Conservation (phyloP, 2,888 invertebrate genomes). For the Calameuta idolon region DNA sequence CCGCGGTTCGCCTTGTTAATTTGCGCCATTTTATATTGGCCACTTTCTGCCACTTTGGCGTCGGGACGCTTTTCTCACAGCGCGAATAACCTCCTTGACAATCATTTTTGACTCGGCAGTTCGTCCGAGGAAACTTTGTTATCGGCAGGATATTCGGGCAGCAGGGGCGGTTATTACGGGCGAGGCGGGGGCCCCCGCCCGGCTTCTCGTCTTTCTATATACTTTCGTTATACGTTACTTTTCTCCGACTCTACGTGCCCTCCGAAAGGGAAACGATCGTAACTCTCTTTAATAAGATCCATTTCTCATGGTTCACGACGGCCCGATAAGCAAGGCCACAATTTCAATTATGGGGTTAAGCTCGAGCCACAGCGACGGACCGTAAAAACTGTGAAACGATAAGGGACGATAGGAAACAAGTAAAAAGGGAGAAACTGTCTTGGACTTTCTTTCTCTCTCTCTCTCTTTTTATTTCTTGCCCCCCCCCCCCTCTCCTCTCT, state of each 20-base stretch:
- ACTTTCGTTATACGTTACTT: neutral
- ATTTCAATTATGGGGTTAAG: constrained; percentile 53
- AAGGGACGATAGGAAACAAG: constrained; percentile 48
- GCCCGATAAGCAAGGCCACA: constrained; percentile 51
- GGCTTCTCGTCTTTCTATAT: neutral
- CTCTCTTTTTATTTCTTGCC: neutral
- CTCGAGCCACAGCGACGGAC: constrained; percentile 37
- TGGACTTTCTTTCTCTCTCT: neutral
- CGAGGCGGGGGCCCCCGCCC: neutral
- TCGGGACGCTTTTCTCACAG: neutral
- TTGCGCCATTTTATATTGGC: neutral
- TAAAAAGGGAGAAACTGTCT: constrained; percentile 41
- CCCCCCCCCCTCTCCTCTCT: neutral
- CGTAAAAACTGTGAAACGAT: constrained; percentile 50
- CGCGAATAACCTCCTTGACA: neutral
- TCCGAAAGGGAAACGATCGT: neutral
- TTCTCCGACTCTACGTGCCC: neutral
- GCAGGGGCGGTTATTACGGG: neutral
- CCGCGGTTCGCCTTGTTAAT: neutral
- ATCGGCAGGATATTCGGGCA: neutral
- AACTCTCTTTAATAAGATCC: constrained; percentile 48
- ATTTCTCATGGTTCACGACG: constrained; percentile 45
- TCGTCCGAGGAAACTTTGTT: neutral
- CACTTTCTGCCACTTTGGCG: neutral
- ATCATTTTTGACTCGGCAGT: neutral